Conservation (phyloP, 1,140 invertebrate genomes). For the Drosophila kikkawai region DNA sequence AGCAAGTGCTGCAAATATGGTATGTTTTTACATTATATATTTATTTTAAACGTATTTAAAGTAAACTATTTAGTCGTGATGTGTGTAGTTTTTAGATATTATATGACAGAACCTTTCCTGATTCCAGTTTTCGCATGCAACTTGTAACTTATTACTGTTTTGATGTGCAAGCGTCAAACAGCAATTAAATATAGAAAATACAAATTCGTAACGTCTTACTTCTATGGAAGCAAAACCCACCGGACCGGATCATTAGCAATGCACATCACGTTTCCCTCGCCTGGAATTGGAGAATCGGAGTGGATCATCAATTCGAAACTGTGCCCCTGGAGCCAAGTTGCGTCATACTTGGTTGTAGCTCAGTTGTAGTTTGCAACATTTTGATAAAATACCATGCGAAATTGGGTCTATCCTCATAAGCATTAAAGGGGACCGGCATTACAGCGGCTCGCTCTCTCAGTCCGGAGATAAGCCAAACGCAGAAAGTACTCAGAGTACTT, state of each 20-base stretch:
- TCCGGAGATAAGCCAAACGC: slow-evolving; percentile 34
- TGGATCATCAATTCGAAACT: slow-evolving; percentile 29
- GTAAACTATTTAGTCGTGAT: background rate
- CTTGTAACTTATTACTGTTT: slow-evolving; percentile 50
- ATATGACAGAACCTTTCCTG: slow-evolving; percentile 5
- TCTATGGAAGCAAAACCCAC: slow-evolving; percentile 69
- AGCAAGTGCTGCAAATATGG: background rate
- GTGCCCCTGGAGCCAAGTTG: slow-evolving; percentile 23
- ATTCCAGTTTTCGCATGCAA: slow-evolving; percentile 46
- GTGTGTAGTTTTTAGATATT: background rate
- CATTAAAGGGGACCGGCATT: slow-evolving; percentile 71
- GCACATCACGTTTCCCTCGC: slow-evolving; percentile 55
- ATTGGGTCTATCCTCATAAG: slow-evolving; percentile 60
- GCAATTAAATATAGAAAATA: slow-evolving; percentile 54
- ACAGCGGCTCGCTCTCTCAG: background rate
- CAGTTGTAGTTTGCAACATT: slow-evolving; percentile 11
- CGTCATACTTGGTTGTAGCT: slow-evolving; percentile 2
- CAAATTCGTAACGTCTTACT: slow-evolving; percentile 53
- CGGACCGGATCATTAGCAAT: slow-evolving; percentile 68
- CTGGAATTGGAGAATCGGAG: slow-evolving; percentile 13
- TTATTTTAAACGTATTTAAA: slow-evolving; percentile 8
- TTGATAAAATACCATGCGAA: slow-evolving; percentile 31
- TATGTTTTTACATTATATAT: too few species aligned
- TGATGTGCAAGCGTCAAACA: slow-evolving; percentile 53
- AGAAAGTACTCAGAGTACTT: slow-evolving; percentile 15